Base-by-base conservation (phyloP, 2,888 invertebrate genomes). In the Erannis defoliaria region DNA sequence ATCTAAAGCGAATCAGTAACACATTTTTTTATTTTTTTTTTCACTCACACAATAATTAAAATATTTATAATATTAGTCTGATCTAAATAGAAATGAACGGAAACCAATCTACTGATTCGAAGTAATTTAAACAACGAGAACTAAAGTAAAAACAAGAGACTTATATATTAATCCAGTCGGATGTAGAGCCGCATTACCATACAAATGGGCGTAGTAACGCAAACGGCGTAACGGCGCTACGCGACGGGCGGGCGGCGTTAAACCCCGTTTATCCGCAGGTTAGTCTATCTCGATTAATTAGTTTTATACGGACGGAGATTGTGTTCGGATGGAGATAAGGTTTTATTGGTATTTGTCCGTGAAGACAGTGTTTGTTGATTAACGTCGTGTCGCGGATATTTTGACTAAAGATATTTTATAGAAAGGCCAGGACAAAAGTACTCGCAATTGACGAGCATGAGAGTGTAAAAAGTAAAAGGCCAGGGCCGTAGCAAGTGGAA, bases 291-390 rank as follows among this genome's bases (percentile, higher is more conserved):
- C 46, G 46, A 62, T 62, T 62, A 62, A 50, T 62, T 62, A 55
- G 38, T 50, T 55, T 57, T 62, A 70, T 62, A 62, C 56, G 57
- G 21, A 51, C 38, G 18, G 26, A 51, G 51, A 51, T 40, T 51
- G 40, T 29, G 51, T 40, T 31, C 31, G 69, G 72, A 68, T 67
- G 60, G 57, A 71, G 67, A 68, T 64, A 26, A 50, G 19, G 51
- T 31, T 51, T 51, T 51, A 51, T 51, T 51, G 14, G 40, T 51
- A 51, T 51, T 51, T 51, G 50, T 35, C n/a, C 38, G 29, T 23
- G 31, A 12, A 51, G 51, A 38, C 38, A 51, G 53, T n/a, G 62
- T 58, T 42, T 35, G 48, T 40, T 42, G 19, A 51, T 51, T 51
- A 8, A 40, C 8, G 26, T 40, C n/a, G 18, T 38, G 37, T 38